Evolutionary conservation across 2,113 vertebrate genomes (phyloP), one percentile per base, ranked within the genome.

Genomic region (Crotalus viridis): DNA sequence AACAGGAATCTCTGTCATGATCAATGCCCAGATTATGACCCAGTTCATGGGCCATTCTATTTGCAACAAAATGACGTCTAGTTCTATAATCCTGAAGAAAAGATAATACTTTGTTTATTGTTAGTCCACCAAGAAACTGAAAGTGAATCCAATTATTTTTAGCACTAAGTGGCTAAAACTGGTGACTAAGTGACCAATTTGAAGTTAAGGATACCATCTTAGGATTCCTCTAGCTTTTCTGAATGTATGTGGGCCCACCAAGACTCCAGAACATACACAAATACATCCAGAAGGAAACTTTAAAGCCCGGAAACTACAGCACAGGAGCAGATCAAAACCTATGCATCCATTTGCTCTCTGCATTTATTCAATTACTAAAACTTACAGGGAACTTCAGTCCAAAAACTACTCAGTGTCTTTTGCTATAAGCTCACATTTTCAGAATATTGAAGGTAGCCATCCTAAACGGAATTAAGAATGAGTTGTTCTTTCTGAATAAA

Each of bases 11-110:
- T 0, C 96, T 97, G 93, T 99, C 98, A 0, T 99, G 99, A 89
- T 94, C 92, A 98, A 99, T 99, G 43, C 99, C 99, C 21, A 99
- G 97, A 94, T 98, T 99, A 87, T 99, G 99, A 0, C 99, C 99
- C 98, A 99, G 97, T 95, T 99, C 99, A 0, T 99, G 99, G 1
- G 99, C 98, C 95, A 99, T 96, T 43, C 2, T 43, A 43, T 3
- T 3, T 43, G 43, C 43, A 43, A 43, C 43, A 43, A 43, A 43
- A 3, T 43, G 43, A 43, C 2, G 43, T 43, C 43, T 43, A 43
- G 2, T 43, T 43, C 85, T 97, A 85, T 99, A 98, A 92, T 99
- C 98, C 99, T 99, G 94, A 69, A 69, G 61, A n/a, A n/a, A 69
- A 69, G 46, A 26, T 74, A 51, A 22, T 3, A 4, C 17, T n/a